Evolutionary conservation across 2,797 vertebrate genomes (phyloP), one percentile per base, ranked within the genome.

Genomic region (Galago senegalensis): DNA sequence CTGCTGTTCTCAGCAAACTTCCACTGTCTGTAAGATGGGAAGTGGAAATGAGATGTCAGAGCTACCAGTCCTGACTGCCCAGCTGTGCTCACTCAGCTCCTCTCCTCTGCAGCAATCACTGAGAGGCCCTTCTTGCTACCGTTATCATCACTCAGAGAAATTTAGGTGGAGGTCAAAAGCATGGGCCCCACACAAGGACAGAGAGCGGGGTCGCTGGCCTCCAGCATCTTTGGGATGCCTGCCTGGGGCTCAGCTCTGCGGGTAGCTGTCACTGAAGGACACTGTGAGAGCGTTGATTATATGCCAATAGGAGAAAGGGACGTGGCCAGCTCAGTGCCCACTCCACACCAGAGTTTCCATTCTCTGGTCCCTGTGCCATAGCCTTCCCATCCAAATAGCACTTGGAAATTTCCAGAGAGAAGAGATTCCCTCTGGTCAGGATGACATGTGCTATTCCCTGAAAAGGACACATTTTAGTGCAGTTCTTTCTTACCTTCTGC

Each of bases 381-480:
- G 89, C 67, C 40, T 72, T 67, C 63, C 69, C 14, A 34, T 43
- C 72, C 37, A 31, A 88, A 82, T 18, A 43, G 46, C 29, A 46
- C 65, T 17, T 3, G 29, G 46, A 67, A 63, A n/a, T 76, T 60
- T 80, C 70, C 81, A 58, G 37, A 69, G 25, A 46, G 10, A 63
- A 83, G 67, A 94, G 61, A 46, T 40, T 72, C 49, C 60, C 53
- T 63, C 69, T 65, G 61, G 29, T 85, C n/a, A 17, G 27, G 83
- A 77, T 18, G 23, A 65, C 63, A 87, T 3, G 17, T 18, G 76
- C 84, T 58, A 16, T 73, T 82, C 86, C 73, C 80, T 95, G 63
- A 87, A 87, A 91, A 73, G 27, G n/a, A 5, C 5, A 29, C 25
- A 43, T 76, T 49, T 49, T 46, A 29, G 40, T 23, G 81, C 40